phyloP scores from a whole-genome alignment of 2,797 vertebrate species.

The Sardinella longiceps region DNA sequence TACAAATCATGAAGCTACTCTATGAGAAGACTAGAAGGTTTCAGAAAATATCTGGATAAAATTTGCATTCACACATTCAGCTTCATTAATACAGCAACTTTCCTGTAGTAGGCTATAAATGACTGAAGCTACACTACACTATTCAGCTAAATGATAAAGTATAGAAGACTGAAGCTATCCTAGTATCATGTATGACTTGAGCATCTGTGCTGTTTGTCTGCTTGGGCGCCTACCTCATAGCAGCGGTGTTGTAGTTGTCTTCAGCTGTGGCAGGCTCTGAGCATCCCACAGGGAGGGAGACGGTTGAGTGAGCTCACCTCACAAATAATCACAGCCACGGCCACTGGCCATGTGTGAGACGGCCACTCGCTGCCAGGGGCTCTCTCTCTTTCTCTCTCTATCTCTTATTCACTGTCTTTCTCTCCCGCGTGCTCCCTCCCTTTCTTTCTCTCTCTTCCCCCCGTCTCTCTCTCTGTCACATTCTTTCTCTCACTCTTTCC shows the following conservation, averaged over 20 bases:
- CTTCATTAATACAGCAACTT: too few species aligned
- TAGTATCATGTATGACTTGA: background rate
- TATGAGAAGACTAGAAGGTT: background rate
- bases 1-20: background rate
- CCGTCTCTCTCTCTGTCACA: constrained; percentile 9
- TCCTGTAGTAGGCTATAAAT: too few species aligned
- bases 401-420: background rate
- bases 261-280: background rate
- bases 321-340: constrained; percentile 27
- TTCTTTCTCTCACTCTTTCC: background rate
- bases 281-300: constrained; percentile 32
- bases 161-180: too few species aligned
- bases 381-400: constrained; percentile 7
- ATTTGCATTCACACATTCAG: background rate
- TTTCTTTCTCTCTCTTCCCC: constrained; percentile 34
- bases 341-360: constrained; percentile 16
- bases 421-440: background rate
- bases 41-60: background rate
- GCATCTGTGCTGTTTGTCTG: background rate
- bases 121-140: too few species aligned
- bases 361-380: constrained; percentile 4
- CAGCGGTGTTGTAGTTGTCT: background rate
- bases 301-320: constrained; percentile 24
- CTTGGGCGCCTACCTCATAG: background rate
- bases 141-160: too few species aligned